phyloP scores from a whole-genome alignment of 2,113 vertebrate species.

The Pomatorhinus ruficollis region DNA sequence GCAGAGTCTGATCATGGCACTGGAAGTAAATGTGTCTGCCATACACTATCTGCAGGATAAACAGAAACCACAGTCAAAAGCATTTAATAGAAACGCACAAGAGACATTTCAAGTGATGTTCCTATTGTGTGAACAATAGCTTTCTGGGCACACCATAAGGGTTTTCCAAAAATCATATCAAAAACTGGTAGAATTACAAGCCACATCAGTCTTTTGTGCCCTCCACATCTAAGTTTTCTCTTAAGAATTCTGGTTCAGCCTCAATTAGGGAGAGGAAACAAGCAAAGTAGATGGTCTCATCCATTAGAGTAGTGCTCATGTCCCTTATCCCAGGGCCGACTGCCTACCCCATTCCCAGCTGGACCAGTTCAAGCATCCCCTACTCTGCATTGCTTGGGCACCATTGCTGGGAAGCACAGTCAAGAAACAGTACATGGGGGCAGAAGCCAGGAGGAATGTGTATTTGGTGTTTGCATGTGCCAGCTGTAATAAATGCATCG shows the following conservation, averaged over 20 bases:
- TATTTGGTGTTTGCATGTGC: not conserved
- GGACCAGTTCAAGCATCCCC: not conserved
- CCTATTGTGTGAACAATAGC: not conserved
- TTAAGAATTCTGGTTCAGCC: not conserved
- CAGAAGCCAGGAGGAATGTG: not conserved
- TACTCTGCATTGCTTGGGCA: accelerated
- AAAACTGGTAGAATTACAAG: not conserved
- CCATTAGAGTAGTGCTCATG: not conserved
- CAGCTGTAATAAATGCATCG: not conserved
- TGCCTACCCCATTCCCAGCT: not conserved
- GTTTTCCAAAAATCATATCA: not conserved
- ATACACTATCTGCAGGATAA: not conserved
- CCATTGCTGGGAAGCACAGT: not conserved
- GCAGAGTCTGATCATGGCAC: not conserved
- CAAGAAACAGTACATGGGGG: not conserved
- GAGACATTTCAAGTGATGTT: not conserved
- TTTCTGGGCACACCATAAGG: not conserved
- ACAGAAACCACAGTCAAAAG: not conserved
- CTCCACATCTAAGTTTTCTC: not conserved
- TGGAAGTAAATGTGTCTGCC: not conserved
- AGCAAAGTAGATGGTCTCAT: not conserved
- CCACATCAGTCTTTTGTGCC: not conserved
- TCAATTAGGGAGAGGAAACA: not conserved
- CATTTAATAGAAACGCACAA: not conserved
- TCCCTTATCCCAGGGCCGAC: not conserved